phyloP scores from a whole-genome alignment of 2,113 vertebrate species.

The Oncorhynchus mykiss region DNA sequence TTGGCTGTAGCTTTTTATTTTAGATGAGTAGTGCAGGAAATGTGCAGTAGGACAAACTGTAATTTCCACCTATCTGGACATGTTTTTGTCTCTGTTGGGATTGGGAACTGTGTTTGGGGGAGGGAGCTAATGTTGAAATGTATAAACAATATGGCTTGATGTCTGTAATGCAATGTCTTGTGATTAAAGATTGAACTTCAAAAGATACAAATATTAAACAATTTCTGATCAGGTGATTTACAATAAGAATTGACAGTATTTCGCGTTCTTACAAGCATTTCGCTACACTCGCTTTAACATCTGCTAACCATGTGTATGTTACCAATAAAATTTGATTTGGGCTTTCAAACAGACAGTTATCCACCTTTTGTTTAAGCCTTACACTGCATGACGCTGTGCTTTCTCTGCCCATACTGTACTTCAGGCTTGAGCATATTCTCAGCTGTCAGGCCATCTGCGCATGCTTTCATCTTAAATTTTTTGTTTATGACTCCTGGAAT shows the following conservation, averaged over 20 bases:
- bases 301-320: too few relatives aligned
- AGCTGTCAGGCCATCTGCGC: slow-evolving; percentile 41
- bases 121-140: neutral
- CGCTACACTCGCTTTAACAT: too few relatives aligned
- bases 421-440: slow-evolving; percentile 18
- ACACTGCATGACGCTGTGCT: slow-evolving; percentile 42
- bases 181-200: neutral
- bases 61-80: neutral
- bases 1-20: slow-evolving; percentile 54
- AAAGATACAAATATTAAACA: neutral
- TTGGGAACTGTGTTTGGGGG: neutral
- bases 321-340: neutral
- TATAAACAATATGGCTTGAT: neutral
- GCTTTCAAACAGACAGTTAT: slow-evolving; percentile 26
- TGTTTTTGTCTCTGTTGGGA: neutral
- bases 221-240: neutral
- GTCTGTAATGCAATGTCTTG: neutral
- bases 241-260: neutral
- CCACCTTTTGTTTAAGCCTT: neutral
- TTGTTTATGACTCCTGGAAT: slow-evolving; percentile 18
- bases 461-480: slow-evolving; percentile 46
- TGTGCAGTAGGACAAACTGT: neutral
- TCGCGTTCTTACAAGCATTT: too few relatives aligned
- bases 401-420: slow-evolving; percentile 35
- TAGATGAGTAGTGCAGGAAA: slow-evolving; percentile 28